phyloP scores from a whole-genome alignment of 2,888 invertebrate species.

The Hydraecia micacea region DNA sequence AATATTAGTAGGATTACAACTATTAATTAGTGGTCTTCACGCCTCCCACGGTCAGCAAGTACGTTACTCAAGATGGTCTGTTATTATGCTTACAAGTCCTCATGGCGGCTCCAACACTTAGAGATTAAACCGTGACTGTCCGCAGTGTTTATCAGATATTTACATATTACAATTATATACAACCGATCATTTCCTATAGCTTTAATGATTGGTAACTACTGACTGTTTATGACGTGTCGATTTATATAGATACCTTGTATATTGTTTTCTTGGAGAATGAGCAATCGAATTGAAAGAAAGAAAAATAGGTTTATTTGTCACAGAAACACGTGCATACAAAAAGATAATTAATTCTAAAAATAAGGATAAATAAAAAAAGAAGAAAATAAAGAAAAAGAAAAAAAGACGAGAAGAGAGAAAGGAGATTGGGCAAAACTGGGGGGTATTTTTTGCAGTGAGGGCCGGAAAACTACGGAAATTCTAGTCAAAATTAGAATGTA shows the following conservation, averaged over 20 bases:
- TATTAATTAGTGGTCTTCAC: conserved; percentile 17
- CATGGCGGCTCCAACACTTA: conserved; percentile 42
- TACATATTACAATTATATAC: conserved; percentile 67
- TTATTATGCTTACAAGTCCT: conserved; percentile 18
- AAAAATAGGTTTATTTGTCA: background rate
- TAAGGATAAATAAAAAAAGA: background rate
- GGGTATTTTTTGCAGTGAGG: too few species aligned
- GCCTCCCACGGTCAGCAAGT: conserved; percentile 18
- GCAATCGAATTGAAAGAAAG: background rate
- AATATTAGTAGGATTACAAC: background rate
- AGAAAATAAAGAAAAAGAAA: too few species aligned
- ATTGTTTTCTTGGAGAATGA: conserved; percentile 25
- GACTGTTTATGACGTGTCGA: conserved; percentile 60
- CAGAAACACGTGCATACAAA: background rate
- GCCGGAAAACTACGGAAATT: too few species aligned
- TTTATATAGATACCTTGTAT: conserved; percentile 49
- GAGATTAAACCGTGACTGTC: conserved; percentile 68
- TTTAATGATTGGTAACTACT: conserved; percentile 64
- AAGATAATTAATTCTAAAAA: background rate
- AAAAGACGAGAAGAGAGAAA: too few species aligned
- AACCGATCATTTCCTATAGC: conserved; percentile 64
- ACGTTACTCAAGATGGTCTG: conserved; percentile 22
- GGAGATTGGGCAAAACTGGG: too few species aligned
- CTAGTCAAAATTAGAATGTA: too few species aligned
- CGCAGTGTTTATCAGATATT: conserved; percentile 64